Evolutionary conservation across 2,888 invertebrate species (phyloP).

Genomic region (Actias luna): DNA sequence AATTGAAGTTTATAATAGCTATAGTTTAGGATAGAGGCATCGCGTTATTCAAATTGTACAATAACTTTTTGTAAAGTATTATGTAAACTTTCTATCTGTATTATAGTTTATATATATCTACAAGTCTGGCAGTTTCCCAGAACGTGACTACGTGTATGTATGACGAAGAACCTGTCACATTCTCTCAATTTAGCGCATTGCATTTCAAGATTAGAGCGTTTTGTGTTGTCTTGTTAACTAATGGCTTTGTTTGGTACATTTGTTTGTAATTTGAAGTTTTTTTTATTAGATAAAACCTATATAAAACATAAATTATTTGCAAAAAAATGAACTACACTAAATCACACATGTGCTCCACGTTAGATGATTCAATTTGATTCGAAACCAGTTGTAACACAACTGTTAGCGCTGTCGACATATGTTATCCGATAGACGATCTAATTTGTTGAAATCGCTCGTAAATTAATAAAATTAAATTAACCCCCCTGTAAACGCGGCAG

Average conservation of each 20-base stretch:
- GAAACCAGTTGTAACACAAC: constrained; percentile 41
- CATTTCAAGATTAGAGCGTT: neutral
- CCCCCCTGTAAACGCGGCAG: constrained; percentile 34
- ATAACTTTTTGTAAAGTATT: too few relatives aligned
- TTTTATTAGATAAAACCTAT: neutral
- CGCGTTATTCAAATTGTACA: too few relatives aligned
- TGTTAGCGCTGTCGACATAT: constrained; percentile 45
- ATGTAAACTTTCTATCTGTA: too few relatives aligned
- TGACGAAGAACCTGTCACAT: neutral
- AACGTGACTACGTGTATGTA: neutral
- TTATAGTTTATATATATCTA: too few relatives aligned
- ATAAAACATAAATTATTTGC: neutral
- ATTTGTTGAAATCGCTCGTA: constrained; percentile 66
- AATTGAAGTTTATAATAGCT: too few relatives aligned
- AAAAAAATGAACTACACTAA: neutral
- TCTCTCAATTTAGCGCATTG: neutral
- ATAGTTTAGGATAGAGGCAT: too few relatives aligned
- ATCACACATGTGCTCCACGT: constrained; percentile 7
- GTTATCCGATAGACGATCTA: constrained; percentile 60
- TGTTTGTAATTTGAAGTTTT: neutral
- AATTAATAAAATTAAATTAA: constrained; percentile 48
- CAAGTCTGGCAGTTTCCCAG: too few relatives aligned
- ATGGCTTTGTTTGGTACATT: neutral
- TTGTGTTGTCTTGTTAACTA: neutral
- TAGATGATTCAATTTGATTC: constrained; percentile 19